Conservation (phyloP, 2,888 invertebrate species). For the Callyntrura sp. region DNA sequence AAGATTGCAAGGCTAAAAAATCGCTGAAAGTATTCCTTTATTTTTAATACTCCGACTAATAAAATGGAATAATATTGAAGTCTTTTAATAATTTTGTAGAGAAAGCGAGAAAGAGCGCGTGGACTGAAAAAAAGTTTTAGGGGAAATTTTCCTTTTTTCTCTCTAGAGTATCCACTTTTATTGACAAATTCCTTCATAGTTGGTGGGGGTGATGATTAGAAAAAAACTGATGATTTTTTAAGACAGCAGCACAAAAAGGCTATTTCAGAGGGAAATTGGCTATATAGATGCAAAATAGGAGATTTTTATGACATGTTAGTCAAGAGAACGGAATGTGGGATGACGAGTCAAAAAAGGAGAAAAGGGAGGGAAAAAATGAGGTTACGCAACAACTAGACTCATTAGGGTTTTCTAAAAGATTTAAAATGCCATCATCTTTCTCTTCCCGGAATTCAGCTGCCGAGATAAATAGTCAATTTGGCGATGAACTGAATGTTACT, state of each 20-base stretch:
- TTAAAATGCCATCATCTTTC: conserved; percentile 36
- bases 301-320: neutral
- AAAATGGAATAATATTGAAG: too few species aligned
- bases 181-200: conserved; percentile 45
- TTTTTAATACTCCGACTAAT: too few species aligned
- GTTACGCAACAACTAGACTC: conserved; percentile 49
- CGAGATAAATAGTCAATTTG: too few species aligned
- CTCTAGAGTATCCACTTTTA: neutral
- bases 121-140: too few species aligned
- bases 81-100: too few species aligned
- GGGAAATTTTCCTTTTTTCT: neutral
- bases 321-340: conserved; percentile 3
- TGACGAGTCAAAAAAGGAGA: too few species aligned
- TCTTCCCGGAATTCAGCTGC: neutral
- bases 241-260: too few species aligned
- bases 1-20: too few species aligned
- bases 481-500: too few species aligned
- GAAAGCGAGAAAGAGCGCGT: too few species aligned
- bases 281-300: conserved; percentile 11
- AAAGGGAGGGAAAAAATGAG: neutral
- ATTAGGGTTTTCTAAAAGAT: conserved; percentile 50
- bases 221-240: conserved; percentile 29
- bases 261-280: conserved; percentile 11
- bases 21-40: too few species aligned
- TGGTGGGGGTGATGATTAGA: conserved; percentile 25